These are phyloP conservation scores for Heliconius ethilla DNA, from an alignment of 2,888 invertebrate species.

Conservation along the genomic window DNA sequence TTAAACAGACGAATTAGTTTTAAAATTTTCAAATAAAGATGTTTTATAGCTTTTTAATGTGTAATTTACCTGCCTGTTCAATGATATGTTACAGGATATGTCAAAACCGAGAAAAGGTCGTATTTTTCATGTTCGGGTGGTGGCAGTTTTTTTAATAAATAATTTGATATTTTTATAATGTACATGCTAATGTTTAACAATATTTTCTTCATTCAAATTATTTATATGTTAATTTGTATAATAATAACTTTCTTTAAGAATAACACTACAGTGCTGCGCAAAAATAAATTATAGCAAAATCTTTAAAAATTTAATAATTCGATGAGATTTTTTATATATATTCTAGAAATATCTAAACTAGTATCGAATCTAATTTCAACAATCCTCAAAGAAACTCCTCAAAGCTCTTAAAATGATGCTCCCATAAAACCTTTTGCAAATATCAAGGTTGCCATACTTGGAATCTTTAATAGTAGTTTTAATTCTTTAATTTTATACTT, in stretches of 20 bases:
- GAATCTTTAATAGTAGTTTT: neutral
- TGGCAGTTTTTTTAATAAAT: slow-evolving; percentile 9
- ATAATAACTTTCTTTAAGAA: neutral
- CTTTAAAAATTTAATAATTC: slow-evolving; percentile 27
- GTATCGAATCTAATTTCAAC: slow-evolving; percentile 32
- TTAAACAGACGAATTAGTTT: neutral
- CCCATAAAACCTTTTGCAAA: slow-evolving; percentile 36
- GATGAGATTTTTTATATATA: slow-evolving; percentile 21
- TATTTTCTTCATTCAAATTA: neutral
- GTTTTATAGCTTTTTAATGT: neutral
- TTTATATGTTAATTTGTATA: slow-evolving; percentile 3
- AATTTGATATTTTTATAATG: neutral
- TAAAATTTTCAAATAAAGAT: neutral
- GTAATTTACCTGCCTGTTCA: slow-evolving; percentile 15
- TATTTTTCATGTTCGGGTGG: neutral
- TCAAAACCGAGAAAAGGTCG: slow-evolving; percentile 15
- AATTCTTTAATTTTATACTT: neutral
- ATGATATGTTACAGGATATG: slow-evolving; percentile 41
- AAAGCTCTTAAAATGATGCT: slow-evolving; percentile 38
- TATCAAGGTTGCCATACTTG: slow-evolving; percentile 31
- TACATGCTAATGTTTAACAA: neutral
- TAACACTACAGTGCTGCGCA: slow-evolving; percentile 20
- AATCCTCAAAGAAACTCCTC: slow-evolving; percentile 20
- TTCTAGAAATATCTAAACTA: slow-evolving; percentile 34
- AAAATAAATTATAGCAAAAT: slow-evolving; percentile 28